A percentile compares a stretch with the other conserved stretches of the same genome.
Conservation (phyloP, 1,140 invertebrate species). For the Agrilus planipennis region DNA sequence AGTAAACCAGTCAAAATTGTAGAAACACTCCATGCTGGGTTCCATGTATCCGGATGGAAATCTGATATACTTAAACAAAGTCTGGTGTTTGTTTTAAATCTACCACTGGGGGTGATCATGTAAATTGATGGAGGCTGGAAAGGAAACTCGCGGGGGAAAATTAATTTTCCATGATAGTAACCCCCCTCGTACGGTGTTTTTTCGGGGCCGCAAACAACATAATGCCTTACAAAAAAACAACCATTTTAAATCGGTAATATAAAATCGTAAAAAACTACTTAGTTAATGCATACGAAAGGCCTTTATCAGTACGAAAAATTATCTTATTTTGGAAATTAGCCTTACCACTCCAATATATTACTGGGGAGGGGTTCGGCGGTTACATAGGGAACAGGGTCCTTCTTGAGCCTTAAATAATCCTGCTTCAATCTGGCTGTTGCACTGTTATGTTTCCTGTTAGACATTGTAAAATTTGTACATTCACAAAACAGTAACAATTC, state of each 20-base stretch:
- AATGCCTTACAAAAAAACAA: conserved; percentile 47
- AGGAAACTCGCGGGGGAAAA: conserved; percentile 94
- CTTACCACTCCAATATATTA: conserved; percentile 93
- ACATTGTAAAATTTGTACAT: too few species aligned
- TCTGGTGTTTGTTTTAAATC: conserved; percentile 79
- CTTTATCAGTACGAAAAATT: conserved; percentile 39
- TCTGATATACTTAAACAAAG: conserved; percentile 95
- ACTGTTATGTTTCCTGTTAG: conserved; percentile 32
- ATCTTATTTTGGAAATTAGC: conserved; percentile 3
- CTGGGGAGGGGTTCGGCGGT: conserved; percentile 85
- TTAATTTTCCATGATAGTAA: conserved; percentile 91
- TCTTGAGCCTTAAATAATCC: conserved; percentile 88
- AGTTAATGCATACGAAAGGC: too few species aligned
- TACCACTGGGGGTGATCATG: conserved; percentile 97
- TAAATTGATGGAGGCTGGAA: conserved; percentile 97
- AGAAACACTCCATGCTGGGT: conserved; percentile 94
- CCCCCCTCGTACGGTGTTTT: conserved; percentile 89
- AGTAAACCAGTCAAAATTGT: conserved; percentile 89
- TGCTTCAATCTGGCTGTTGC: conserved; percentile 85
- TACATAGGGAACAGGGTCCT: conserved; percentile 93
- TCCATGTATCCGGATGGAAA: conserved; percentile 97
- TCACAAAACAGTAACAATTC: too few species aligned
- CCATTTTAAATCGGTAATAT: too few species aligned
- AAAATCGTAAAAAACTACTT: too few species aligned
- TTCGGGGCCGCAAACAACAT: conserved; percentile 82